Evolutionary conservation across 2,797 vertebrate genomes (phyloP).

Genomic region (Miichthys miiuy): DNA sequence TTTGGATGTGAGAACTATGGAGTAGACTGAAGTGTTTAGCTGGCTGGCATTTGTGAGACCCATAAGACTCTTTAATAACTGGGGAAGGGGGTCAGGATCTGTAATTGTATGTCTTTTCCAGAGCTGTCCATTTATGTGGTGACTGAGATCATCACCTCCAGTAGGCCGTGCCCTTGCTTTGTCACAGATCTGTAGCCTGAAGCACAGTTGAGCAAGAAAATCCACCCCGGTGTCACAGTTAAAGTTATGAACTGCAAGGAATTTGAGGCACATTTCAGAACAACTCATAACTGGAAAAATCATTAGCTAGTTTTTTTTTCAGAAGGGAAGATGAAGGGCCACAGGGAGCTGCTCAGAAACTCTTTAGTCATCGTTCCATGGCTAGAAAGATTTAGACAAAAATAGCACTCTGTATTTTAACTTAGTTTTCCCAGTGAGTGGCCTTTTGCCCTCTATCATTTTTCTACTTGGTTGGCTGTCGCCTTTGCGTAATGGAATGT

Average conservation of each 20-base stretch:
- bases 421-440: conserved; percentile 40
- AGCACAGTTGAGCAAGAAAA: conserved; percentile 45
- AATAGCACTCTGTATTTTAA: conserved; percentile 42
- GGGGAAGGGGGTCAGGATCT: conserved; percentile 28
- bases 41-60: conserved; percentile 35
- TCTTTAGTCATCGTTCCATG: conserved; percentile 47
- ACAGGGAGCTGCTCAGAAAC: conserved; percentile 51
- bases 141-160: conserved; percentile 65
- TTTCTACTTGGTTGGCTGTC: conserved; percentile 33
- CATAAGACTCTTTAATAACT: conserved; percentile 41
- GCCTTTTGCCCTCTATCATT: conserved; percentile 51
- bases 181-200: conserved; percentile 50
- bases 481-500: conserved; percentile 31
- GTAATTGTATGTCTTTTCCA: conserved; percentile 57
- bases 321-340: conserved; percentile 51
- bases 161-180: conserved; percentile 40
- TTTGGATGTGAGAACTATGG: conserved; percentile 18
- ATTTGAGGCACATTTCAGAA: conserved; percentile 62
- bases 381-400: conserved; percentile 49
- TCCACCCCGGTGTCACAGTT: conserved; percentile 47
- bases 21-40: conserved; percentile 28
- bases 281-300: conserved; percentile 66
- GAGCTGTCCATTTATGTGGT: conserved; percentile 43
- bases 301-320: conserved; percentile 65
- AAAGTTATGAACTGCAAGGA: conserved; percentile 68